These are phyloP conservation scores for Nomada hirtipes DNA, from an alignment of 2,888 invertebrate species.

Conservation along the genomic window DNA sequence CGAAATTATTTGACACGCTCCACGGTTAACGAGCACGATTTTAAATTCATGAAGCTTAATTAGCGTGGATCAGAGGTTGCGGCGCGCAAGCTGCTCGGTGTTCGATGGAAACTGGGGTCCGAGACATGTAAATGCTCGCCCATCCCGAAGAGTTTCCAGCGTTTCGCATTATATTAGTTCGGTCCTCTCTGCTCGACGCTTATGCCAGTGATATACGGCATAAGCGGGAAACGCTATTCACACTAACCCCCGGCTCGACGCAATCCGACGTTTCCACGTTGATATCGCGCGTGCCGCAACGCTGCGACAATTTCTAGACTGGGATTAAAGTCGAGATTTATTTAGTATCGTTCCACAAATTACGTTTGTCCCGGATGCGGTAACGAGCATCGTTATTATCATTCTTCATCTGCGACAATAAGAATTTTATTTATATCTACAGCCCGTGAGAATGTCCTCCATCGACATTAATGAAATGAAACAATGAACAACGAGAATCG, in stretches of 20 bases:
- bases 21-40: conserved; percentile 49
- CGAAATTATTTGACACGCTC: conserved; percentile 49
- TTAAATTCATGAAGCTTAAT: conserved; percentile 61
- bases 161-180: conserved; percentile 59
- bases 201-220: conserved; percentile 50
- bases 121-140: conserved; percentile 46
- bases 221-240: conserved; percentile 38
- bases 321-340: conserved; percentile 41
- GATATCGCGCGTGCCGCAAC: conserved; percentile 20
- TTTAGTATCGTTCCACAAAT: conserved; percentile 34
- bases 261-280: conserved; percentile 28
- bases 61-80: conserved; percentile 43
- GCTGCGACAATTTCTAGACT: conserved; percentile 14
- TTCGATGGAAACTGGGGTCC: conserved; percentile 45
- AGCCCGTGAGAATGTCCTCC: background rate
- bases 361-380: background rate
- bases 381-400: conserved; percentile 26
- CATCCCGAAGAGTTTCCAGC: conserved; percentile 44
- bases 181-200: conserved; percentile 32
- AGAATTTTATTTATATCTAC: background rate
- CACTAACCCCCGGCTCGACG: conserved; percentile 25
- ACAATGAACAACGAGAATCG: no score
- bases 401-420: background rate
- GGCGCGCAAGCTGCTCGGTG: conserved; percentile 10
- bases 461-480: no score